Percentiles rank a stretch among this genome's conserved stretches.
Evolutionary conservation across 2,888 invertebrate genomes (phyloP).

Genomic region (Protonemura montana): DNA sequence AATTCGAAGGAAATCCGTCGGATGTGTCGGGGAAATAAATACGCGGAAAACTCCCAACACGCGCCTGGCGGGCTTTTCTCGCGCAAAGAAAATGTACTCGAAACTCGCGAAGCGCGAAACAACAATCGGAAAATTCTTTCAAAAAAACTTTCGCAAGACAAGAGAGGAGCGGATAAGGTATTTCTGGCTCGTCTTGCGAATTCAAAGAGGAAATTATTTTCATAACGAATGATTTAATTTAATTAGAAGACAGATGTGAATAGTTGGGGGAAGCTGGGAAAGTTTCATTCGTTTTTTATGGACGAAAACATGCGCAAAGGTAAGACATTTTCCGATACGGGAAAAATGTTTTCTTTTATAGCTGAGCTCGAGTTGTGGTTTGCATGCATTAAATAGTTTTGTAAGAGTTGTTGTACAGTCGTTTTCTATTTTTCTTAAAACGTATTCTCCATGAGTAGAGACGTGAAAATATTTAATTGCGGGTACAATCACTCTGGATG

Average conservation of each 20-base stretch:
- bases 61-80: neutral
- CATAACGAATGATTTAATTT: neutral
- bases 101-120: neutral
- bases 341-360: neutral
- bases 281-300: neutral
- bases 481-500: neutral
- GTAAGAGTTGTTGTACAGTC: neutral
- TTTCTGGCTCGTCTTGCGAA: neutral
- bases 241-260: neutral
- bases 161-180: neutral
- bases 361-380: neutral
- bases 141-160: neutral
- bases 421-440: neutral
- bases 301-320: neutral
- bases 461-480: neutral
- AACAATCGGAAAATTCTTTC: neutral
- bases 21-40: neutral
- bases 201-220: constrained; percentile 5
- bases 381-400: neutral
- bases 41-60: neutral
- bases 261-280: neutral
- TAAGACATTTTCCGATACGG: constrained; percentile 12
- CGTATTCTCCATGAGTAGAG: neutral
- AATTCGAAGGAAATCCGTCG: neutral
- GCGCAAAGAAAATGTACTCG: neutral